phyloP scores from a whole-genome alignment of 2,797 vertebrate genomes.

The Malacoctenus gilli region DNA sequence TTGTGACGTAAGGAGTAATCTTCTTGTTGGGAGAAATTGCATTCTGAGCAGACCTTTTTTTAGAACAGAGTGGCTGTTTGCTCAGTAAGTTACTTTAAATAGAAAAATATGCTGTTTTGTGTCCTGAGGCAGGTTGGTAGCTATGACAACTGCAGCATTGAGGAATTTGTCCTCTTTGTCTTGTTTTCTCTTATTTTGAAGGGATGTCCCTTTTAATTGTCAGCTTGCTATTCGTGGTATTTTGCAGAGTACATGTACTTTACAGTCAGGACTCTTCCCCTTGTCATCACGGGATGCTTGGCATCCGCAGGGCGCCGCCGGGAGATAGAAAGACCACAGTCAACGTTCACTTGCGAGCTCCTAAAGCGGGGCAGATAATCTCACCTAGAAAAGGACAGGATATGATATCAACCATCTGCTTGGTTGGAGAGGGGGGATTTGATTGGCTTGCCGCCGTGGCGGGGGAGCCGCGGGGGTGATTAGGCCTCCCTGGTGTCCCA shows the following conservation, averaged over 20 bases:
- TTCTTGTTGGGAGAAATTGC: slow-evolving; percentile 56
- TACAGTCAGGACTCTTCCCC: too few relatives aligned
- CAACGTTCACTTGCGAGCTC: slow-evolving; percentile 25
- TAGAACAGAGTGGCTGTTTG: slow-evolving; percentile 14
- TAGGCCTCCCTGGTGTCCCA: slow-evolving; percentile 67
- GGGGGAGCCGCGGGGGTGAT: slow-evolving; percentile 62
- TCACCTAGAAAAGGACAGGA: slow-evolving; percentile 67
- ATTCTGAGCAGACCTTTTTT: slow-evolving; percentile 37
- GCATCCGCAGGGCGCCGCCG: slow-evolving; percentile 28
- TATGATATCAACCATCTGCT: slow-evolving; percentile 77
- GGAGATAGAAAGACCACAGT: slow-evolving; percentile 29
- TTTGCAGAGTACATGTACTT: too few relatives aligned
- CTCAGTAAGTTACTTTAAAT: neutral
- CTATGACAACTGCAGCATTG: too few relatives aligned
- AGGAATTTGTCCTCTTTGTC: too few relatives aligned
- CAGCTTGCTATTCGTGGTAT: too few relatives aligned
- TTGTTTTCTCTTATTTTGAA: too few relatives aligned
- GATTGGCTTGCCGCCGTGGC: slow-evolving; percentile 54
- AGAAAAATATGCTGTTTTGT: too few relatives aligned
- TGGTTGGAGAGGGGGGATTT: slow-evolving; percentile 65
- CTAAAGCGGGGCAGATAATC: slow-evolving; percentile 65
- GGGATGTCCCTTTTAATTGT: too few relatives aligned
- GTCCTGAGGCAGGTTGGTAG: too few relatives aligned
- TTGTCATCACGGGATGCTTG: slow-evolving; percentile 23
- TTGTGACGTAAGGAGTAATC: slow-evolving; percentile 74